Evolutionary conservation across 2,888 invertebrate species (phyloP), one percentile per base, ranked within the genome.

Genomic region (Biston betularia): DNA sequence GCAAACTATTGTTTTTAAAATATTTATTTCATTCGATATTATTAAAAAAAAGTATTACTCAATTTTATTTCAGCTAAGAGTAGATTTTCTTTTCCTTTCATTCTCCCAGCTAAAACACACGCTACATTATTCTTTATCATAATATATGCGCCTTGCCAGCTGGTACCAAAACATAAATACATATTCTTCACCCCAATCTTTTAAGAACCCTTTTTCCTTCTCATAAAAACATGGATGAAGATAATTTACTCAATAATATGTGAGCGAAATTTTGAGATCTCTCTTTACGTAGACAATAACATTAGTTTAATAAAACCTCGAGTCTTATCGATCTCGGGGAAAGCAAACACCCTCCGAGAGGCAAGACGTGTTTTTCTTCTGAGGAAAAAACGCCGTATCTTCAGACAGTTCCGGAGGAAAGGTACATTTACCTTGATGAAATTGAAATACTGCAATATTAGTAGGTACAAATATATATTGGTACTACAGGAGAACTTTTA

Each of bases 191-290:
- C 44, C 46, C 65, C 46, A 62, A 64, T 65, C 49, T 58, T 63
- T 49, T 58, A 61, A 38, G 61, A 53, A 40, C 54, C 56, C 53
- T 40, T 15, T 42, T 44, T 48, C 48, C 63, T 42, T 63, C 65
- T 60, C 62, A 65, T 72, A 68, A 63, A 69, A 67, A 63, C 64
- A 62, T 53, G 58, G 56, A 67, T 65, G 50, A 52, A 64, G 68
- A 68, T 72, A 72, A 66, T 69, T 65, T 70, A 65, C 62, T 55
- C 65, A 50, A 56, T 66, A 57, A 64, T 63, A 65, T 68, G 72
- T 69, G 68, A 70, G 62, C 35, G 49, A 61, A 69, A 65, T 72
- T 63, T 59, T 60, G 57, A 48, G 54, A 65, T 65, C 62, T 45
- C 63, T 48, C 56, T 56, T 53, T 65, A 58, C 54, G 64, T 62